A percentile compares a stretch with the other conserved stretches of the same genome.
Conservation (phyloP, 1,140 invertebrate species). For the Steinernema feltiae region DNA sequence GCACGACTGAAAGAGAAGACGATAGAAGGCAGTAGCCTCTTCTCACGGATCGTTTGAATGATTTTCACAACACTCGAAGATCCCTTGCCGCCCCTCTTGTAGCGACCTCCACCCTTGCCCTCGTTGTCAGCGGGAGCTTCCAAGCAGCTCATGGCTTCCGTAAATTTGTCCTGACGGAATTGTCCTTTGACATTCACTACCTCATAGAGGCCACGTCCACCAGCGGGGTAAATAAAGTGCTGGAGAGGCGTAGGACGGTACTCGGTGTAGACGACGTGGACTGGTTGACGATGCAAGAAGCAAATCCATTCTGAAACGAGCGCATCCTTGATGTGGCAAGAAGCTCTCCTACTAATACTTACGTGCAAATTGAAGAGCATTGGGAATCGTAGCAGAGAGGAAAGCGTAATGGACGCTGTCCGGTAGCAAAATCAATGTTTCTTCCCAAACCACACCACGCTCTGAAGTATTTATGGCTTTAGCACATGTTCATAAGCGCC, state of each 20-base stretch:
- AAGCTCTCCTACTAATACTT: background rate
- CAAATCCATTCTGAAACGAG: slow-evolving; percentile 85
- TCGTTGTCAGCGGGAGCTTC: slow-evolving; percentile 67
- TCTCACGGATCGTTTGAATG: slow-evolving; percentile 97
- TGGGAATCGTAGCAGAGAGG: slow-evolving; percentile 97
- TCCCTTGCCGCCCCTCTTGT: slow-evolving; percentile 62
- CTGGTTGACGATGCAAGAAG: slow-evolving; percentile 84
- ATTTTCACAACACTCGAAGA: slow-evolving; percentile 89
- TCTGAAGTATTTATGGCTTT: slow-evolving; percentile 62
- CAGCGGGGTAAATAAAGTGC: slow-evolving; percentile 93
- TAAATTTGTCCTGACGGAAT: slow-evolving; percentile 95
- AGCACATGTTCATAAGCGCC: background rate
- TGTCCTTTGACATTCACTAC: slow-evolving; percentile 87
- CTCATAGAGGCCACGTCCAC: slow-evolving; percentile 86
- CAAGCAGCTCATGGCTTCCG: slow-evolving; percentile 82
- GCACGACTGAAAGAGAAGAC: slow-evolving; percentile 99
- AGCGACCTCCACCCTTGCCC: slow-evolving; percentile 12
- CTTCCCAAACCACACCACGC: slow-evolving; percentile 98
- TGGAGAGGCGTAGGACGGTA: slow-evolving; percentile 92
- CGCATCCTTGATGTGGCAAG: background rate
- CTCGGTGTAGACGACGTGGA: slow-evolving; percentile 98
- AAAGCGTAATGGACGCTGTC: slow-evolving; percentile 98
- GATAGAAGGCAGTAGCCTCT: slow-evolving; percentile 92
- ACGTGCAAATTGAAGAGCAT: slow-evolving; percentile 83
- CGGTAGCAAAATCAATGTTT: slow-evolving; percentile 91